A percentile compares a stretch with the other conserved stretches of the same genome.
Conservation (phyloP, 2,888 invertebrate species). For the Polydrusus pterygomalis region DNA sequence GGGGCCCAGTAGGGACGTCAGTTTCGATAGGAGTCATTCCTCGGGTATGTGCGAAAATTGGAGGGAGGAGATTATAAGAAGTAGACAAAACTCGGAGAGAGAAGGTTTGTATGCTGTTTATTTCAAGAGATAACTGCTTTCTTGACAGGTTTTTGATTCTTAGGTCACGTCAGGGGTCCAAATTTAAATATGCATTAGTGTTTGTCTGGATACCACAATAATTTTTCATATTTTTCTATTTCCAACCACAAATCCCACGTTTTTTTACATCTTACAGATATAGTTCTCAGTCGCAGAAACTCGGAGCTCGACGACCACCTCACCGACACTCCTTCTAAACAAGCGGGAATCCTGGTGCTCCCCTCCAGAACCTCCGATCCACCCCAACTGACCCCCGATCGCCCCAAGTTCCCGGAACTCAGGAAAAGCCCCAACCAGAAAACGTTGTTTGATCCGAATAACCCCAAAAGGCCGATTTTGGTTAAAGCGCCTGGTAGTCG, state of each 20-base stretch:
- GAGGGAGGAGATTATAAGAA: conserved; percentile 69
- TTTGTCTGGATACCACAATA: no score
- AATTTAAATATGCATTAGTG: no score
- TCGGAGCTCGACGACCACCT: conserved; percentile 57
- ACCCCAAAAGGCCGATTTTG: conserved; percentile 83
- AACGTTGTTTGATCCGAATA: conserved; percentile 78
- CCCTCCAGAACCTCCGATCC: conserved; percentile 61
- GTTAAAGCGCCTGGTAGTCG: conserved; percentile 75
- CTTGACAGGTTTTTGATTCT: no score
- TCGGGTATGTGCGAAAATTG: conserved; percentile 68
- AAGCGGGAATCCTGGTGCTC: conserved; percentile 68
- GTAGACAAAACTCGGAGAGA: conserved; percentile 64
- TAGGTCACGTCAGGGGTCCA: no score
- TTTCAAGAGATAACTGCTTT: no score
- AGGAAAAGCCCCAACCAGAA: conserved; percentile 39
- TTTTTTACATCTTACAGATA: conserved; percentile 45
- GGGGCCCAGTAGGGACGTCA: conserved; percentile 70
- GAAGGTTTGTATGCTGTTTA: conserved; percentile 54
- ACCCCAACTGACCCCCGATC: conserved; percentile 44
- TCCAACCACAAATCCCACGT: no score
- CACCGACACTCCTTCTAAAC: conserved; percentile 58
- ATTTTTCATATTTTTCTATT: no score
- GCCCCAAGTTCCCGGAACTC: conserved; percentile 54
- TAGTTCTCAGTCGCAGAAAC: conserved; percentile 57
- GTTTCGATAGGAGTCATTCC: conserved; percentile 71